These are phyloP conservation scores for Trissonchulus latispiculum DNA, from an alignment of 2,888 invertebrate genomes.

Conservation along the genomic window DNA sequence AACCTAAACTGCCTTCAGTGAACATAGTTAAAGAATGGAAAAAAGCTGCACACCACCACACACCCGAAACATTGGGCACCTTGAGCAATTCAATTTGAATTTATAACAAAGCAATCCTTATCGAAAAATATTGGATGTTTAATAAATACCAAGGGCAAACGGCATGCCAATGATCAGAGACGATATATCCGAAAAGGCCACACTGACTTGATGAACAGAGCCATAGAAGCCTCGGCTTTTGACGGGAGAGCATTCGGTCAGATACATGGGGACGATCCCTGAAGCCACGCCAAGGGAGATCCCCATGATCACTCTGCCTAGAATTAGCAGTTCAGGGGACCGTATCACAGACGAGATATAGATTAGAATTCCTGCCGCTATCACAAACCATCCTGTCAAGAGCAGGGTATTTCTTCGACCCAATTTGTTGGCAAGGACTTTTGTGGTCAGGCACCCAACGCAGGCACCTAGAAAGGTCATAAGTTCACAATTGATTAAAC, in stretches of 20 bases:
- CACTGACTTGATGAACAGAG: constrained; percentile 46
- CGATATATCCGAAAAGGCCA: constrained; percentile 46
- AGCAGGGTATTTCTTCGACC: constrained; percentile 43
- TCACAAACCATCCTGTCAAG: constrained; percentile 37
- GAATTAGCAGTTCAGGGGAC: constrained; percentile 47
- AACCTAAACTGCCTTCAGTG: no score
- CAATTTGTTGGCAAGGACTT: constrained; percentile 45
- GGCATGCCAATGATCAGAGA: constrained; percentile 48
- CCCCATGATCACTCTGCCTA: constrained; percentile 46
- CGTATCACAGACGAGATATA: constrained; percentile 40
- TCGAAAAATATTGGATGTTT: no score
- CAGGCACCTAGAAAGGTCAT: constrained; percentile 38
- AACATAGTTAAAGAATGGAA: no score
- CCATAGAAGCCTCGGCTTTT: constrained; percentile 47
- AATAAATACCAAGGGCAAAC: constrained; percentile 36
- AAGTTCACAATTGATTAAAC: no score
- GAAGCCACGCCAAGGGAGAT: constrained; percentile 46
- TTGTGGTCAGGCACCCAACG: constrained; percentile 43
- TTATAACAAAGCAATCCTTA: no score
- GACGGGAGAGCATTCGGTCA: constrained; percentile 47
- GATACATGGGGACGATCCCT: constrained; percentile 47
- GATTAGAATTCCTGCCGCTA: constrained; percentile 45
- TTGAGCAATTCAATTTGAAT: no score
- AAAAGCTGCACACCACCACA: no score
- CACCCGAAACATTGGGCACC: no score